These are phyloP conservation scores for Anhinga anhinga DNA, from an alignment of 2,113 vertebrate genomes.

Conservation along the genomic window DNA sequence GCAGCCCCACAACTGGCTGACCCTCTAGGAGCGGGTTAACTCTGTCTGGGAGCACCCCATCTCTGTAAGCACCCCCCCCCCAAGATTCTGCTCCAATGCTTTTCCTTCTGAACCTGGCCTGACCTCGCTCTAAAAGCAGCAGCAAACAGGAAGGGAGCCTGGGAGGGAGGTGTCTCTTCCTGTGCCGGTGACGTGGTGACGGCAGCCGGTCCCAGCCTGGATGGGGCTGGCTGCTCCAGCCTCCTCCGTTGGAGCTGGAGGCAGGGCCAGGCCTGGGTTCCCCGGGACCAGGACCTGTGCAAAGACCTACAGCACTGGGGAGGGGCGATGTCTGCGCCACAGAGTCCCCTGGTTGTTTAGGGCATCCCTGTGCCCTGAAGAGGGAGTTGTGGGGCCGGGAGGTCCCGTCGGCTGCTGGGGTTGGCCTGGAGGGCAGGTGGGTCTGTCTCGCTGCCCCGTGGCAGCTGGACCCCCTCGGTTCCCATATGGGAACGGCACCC, in stretches of 20 bases:
- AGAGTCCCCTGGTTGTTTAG: background rate
- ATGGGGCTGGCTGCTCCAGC: background rate
- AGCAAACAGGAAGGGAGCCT: slow-evolving; percentile 62
- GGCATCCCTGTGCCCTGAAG: background rate
- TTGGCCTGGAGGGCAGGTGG: background rate
- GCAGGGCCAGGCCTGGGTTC: background rate
- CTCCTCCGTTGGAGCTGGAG: background rate
- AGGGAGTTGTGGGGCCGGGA: background rate
- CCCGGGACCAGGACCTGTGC: background rate
- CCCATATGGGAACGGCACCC: background rate
- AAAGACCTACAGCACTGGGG: fast-evolving
- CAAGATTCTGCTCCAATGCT: background rate
- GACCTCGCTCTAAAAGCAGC: slow-evolving; percentile 35
- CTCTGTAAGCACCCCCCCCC: background rate
- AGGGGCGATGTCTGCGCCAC: background rate
- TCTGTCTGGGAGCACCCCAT: background rate
- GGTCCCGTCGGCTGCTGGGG: background rate
- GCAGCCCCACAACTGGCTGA: background rate
- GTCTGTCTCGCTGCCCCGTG: fast-evolving
- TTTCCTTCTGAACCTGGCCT: background rate
- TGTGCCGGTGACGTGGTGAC: background rate
- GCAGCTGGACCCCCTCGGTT: background rate
- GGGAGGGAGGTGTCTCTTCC: slow-evolving; percentile 51
- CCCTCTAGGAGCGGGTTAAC: background rate
- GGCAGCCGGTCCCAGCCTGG: background rate